These are phyloP conservation scores for Engystomops pustulosus DNA, from an alignment of 2,113 vertebrate genomes.

Conservation along the genomic window DNA sequence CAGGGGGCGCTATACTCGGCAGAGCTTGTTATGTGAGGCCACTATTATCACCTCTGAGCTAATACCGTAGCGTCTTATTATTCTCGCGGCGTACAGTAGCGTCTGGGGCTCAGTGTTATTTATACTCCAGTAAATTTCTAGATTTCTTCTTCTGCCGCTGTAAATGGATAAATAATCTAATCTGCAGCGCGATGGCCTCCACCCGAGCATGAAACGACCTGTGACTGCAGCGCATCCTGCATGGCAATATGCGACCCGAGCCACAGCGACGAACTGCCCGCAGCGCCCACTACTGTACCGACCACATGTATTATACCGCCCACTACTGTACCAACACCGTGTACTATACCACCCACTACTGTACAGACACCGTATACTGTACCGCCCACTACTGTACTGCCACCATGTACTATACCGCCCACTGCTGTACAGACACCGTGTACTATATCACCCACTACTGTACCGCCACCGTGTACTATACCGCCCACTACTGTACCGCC, in stretches of 20 bases:
- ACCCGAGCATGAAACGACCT: constrained; percentile 43
- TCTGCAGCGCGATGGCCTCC: constrained; percentile 17
- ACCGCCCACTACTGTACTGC: too few relatives aligned
- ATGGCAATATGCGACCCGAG: background rate
- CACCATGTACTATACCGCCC: too few relatives aligned
- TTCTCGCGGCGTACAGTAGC: constrained; percentile 13
- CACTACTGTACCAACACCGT: too few relatives aligned
- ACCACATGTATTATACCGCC: too few relatives aligned
- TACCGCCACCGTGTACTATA: too few relatives aligned
- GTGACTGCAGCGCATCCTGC: background rate
- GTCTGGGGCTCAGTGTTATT: background rate
- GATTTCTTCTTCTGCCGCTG: constrained; percentile 14
- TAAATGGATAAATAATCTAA: constrained; percentile 41
- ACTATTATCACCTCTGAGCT: background rate
- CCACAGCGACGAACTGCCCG: too few relatives aligned
- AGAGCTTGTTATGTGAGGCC: background rate
- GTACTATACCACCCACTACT: too few relatives aligned
- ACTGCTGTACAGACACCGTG: too few relatives aligned
- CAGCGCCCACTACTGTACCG: too few relatives aligned
- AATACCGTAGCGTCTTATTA: constrained; percentile 2
- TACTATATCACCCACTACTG: too few relatives aligned
- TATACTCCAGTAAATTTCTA: constrained; percentile 23
- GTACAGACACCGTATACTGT: too few relatives aligned
- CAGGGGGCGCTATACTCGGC: background rate
- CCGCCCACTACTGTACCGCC: too few relatives aligned